Percentiles rank a stretch among this genome's conserved stretches.
Conservation (phyloP, 2,888 invertebrate genomes). For the Clunio marinus region DNA sequence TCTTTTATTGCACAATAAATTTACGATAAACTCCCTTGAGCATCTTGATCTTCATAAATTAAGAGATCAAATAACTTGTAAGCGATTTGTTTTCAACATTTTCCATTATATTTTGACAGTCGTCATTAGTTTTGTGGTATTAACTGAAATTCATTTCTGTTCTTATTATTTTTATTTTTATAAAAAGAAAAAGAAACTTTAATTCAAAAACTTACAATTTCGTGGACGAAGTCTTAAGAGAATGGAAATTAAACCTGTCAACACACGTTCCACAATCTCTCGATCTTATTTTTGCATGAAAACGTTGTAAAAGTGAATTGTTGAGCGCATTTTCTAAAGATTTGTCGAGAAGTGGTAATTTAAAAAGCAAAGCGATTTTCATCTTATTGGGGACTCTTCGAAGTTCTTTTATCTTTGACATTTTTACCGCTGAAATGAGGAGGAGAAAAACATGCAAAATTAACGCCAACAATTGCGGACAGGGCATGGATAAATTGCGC, state of each 20-base stretch:
- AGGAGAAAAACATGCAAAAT: constrained; percentile 12
- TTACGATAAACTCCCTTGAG: no score
- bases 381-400: background rate
- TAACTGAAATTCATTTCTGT: background rate
- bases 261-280: background rate
- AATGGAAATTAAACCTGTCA: background rate
- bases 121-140: background rate
- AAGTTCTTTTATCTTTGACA: constrained; percentile 24
- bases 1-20: no score
- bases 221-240: background rate
- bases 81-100: background rate
- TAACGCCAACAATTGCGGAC: constrained; percentile 3
- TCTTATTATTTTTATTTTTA: background rate
- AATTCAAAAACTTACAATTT: background rate
- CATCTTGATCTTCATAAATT: no score
- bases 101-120: background rate
- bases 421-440: constrained; percentile 17
- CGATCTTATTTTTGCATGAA: background rate
- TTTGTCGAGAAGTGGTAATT: constrained; percentile 14
- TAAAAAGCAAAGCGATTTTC: background rate
- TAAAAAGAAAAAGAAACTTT: background rate
- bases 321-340: background rate
- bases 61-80: background rate
- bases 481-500: background rate
- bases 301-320: background rate